These are phyloP conservation scores for Callipepla squamata DNA, from an alignment of 2,113 vertebrate genomes.

Conservation along the genomic window DNA sequence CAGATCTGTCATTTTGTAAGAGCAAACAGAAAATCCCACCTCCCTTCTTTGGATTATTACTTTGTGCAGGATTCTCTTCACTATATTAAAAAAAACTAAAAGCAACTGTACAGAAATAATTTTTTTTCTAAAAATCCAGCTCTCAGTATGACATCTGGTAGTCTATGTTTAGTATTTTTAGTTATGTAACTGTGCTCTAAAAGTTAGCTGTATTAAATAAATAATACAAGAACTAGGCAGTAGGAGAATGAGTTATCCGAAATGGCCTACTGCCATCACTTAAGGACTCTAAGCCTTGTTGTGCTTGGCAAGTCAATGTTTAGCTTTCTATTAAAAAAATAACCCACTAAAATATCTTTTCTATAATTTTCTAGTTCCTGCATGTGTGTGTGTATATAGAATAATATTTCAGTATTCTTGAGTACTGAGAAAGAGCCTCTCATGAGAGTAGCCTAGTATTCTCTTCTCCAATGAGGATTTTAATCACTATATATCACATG, in stretches of 20 bases:
- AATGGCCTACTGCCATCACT: neutral
- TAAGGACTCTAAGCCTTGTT: neutral
- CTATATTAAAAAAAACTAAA: no score
- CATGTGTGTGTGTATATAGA: accelerated
- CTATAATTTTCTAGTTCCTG: neutral
- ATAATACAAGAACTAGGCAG: neutral
- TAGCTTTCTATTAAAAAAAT: neutral
- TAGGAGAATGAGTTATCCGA: neutral
- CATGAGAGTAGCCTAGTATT: neutral
- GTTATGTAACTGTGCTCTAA: neutral
- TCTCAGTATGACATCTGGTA: accelerated
- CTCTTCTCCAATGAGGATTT: neutral
- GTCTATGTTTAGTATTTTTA: neutral
- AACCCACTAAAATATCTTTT: neutral
- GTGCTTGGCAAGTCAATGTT: neutral
- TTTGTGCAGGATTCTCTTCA: neutral
- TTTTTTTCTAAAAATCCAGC: neutral
- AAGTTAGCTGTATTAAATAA: neutral
- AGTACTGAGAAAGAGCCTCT: neutral
- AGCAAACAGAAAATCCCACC: neutral
- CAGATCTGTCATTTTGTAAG: neutral
- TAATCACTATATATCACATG: neutral
- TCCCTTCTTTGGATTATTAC: neutral
- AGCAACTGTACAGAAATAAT: neutral
- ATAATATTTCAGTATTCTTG: neutral